Conservation (phyloP, 2,797 vertebrate species). For the Lagothrix lagotricha region DNA sequence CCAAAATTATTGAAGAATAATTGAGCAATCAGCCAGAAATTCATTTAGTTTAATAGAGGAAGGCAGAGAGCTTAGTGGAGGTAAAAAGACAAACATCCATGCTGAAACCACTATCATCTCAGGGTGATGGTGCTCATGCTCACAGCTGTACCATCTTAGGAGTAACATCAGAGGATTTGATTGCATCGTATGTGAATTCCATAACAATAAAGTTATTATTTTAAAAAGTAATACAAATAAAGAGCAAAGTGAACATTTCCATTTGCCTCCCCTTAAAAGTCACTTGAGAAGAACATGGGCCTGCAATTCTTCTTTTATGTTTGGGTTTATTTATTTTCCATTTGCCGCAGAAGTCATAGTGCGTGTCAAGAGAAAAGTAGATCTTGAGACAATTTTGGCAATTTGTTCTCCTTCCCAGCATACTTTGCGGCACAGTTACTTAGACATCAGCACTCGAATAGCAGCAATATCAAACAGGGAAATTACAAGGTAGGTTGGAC, state of each 20-base stretch:
- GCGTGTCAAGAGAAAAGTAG: neutral
- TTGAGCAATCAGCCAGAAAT: conserved; percentile 1
- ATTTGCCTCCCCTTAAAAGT: neutral
- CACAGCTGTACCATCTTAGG: neutral
- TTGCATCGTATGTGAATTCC: neutral
- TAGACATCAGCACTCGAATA: neutral
- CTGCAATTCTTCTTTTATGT: neutral
- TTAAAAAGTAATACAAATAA: conserved; percentile 1
- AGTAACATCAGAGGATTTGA: neutral
- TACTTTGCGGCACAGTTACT: neutral
- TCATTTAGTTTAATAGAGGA: neutral
- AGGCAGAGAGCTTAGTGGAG: neutral
- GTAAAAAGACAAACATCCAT: neutral
- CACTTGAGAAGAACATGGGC: neutral
- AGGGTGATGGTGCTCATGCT: neutral
- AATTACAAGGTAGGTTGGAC: neutral
- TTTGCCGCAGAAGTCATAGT: neutral
- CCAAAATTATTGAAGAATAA: conserved; percentile 12
- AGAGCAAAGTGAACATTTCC: neutral
- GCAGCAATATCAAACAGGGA: neutral
- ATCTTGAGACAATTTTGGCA: neutral
- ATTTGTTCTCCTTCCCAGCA: neutral
- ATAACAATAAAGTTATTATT: neutral
- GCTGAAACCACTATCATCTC: neutral
- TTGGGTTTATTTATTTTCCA: neutral